phyloP scores from a whole-genome alignment of 1,140 invertebrate species.

The Cydia splendana region DNA sequence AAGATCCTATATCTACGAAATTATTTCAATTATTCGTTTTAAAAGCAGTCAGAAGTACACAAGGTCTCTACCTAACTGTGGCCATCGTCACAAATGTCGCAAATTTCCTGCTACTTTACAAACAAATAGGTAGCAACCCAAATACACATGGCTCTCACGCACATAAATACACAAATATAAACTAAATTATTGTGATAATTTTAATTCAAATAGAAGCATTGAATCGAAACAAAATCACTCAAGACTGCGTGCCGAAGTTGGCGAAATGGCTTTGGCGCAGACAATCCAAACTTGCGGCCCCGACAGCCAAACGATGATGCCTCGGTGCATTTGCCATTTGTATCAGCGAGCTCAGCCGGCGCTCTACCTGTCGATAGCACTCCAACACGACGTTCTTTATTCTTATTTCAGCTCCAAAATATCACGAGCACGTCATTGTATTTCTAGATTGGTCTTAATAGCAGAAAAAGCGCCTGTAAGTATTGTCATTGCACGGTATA shows the following conservation, averaged over 20 bases:
- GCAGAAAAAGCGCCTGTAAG: neutral
- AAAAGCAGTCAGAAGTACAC: too few relatives aligned
- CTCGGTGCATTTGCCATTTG: conserved; percentile 38
- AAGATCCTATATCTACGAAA: too few relatives aligned
- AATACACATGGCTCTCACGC: too few relatives aligned
- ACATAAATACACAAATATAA: neutral
- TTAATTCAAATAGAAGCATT: neutral
- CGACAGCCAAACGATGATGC: conserved; percentile 37
- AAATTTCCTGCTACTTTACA: too few relatives aligned
- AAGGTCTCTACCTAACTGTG: too few relatives aligned
- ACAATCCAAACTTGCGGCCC: conserved; percentile 18
- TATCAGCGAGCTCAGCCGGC: conserved; percentile 26
- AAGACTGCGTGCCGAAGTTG: neutral
- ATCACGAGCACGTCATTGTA: neutral
- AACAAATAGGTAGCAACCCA: too few relatives aligned
- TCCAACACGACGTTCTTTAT: neutral
- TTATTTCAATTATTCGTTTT: too few relatives aligned
- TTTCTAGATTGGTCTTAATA: neutral
- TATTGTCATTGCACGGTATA: neutral
- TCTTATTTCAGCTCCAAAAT: conserved; percentile 10
- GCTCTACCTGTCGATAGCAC: conserved; percentile 33
- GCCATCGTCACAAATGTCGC: too few relatives aligned
- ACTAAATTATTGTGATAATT: neutral
- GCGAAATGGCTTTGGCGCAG: conserved; percentile 22
- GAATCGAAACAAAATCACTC: conserved; percentile 10